Base-by-base conservation (phyloP, 2,113 vertebrate species). In the Calidris pugnax region DNA sequence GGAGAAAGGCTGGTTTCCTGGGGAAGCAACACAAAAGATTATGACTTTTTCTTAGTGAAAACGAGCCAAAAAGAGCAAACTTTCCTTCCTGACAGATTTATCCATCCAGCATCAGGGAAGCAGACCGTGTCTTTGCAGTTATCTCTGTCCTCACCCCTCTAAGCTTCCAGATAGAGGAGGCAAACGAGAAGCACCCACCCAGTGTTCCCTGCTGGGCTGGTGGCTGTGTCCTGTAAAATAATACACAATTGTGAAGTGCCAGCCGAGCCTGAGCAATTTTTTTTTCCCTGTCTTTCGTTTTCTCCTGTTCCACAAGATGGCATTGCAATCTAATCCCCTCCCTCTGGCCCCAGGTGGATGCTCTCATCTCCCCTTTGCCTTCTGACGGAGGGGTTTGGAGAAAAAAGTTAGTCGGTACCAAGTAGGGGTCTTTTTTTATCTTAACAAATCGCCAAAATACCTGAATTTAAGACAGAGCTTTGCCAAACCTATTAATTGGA, bases 221-320 rank as follows among this genome's bases (percentile, higher is more conserved):
- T 17, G 6, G 0, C 57, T 4, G 21, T 73, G 53, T 28, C 32
- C 72, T 32, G 64, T 6, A 6, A 41, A 37, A 8, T 37, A 43
- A 11, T 9, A 11, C 3, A 5, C 5, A 6, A 1, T 1, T 19
- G 67, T 32, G 2, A 13, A 12, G 66, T 14, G 59, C 20, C 2
- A 10, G 35, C 47, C 10, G 20, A 47, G 47, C 47, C 72, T 35
- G 62, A 74, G 60, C 26, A 33, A 8, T 2, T 7, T 28, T 19
- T 21, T 78, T 53, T 19, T 20, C 12, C 13, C 32, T 1, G 1
- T 32, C 19, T 84, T 48, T 39, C 13, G 0, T 97, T 85, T 95
- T 53, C 80, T 92, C 16, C 84, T 73, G 5, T 55, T 95, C 96
- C 96, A 97, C 94, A 95, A 97, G 98, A 82, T 97, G 96, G 97